These are phyloP conservation scores for Potorous gilbertii DNA, from an alignment of 2,797 vertebrate genomes.

Conservation along the genomic window DNA sequence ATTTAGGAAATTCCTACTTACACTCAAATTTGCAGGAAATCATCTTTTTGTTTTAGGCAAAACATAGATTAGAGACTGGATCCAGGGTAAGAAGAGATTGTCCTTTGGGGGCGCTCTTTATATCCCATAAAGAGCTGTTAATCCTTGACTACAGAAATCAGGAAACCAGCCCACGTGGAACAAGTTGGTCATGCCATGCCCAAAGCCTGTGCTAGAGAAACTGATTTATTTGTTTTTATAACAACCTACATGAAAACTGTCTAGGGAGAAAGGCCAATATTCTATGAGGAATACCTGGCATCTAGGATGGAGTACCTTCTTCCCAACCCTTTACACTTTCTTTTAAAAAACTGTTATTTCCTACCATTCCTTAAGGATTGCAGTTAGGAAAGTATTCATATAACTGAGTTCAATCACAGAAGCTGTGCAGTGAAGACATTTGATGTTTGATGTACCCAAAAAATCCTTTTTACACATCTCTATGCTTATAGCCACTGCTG, in stretches of 20 bases:
- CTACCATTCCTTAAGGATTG: neutral
- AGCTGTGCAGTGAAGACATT: neutral
- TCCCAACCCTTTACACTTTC: neutral
- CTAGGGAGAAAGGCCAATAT: neutral
- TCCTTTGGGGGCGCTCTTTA: neutral
- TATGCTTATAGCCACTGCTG: neutral
- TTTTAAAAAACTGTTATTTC: neutral
- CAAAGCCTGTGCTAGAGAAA: neutral
- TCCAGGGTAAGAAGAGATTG: neutral
- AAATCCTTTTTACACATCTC: neutral
- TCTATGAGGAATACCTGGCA: slow-evolving; percentile 18
- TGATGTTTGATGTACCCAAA: neutral
- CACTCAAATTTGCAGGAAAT: slow-evolving; percentile 4
- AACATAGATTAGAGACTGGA: neutral
- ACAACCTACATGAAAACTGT: neutral
- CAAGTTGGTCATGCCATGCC: neutral
- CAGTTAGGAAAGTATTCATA: slow-evolving; percentile 14
- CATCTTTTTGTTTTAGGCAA: neutral
- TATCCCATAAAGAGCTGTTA: neutral
- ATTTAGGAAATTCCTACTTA: neutral
- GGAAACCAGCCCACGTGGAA: rapidly evolving
- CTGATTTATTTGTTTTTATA: neutral
- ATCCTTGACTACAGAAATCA: neutral
- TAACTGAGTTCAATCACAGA: neutral
- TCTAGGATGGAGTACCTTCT: neutral